These are phyloP conservation scores for Nephrotoma guestfalica DNA, from an alignment of 2,888 invertebrate genomes.

Conservation along the genomic window DNA sequence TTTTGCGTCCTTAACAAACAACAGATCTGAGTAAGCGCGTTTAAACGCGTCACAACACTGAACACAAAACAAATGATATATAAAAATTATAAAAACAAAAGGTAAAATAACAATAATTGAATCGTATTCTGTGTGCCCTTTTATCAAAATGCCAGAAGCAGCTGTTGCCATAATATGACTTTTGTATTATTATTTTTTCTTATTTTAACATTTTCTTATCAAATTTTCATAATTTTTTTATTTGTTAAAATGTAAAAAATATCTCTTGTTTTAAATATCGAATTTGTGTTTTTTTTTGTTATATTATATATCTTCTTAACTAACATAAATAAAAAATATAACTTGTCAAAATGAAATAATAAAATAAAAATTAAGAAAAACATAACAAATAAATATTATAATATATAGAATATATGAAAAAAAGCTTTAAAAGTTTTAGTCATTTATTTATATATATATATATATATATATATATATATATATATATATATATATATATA, in stretches of 20 bases:
- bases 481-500: too few species aligned
- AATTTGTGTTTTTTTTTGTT: not conserved
- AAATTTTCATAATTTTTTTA: not conserved
- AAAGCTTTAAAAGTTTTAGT: not conserved
- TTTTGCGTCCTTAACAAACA: not conserved
- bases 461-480: too few species aligned
- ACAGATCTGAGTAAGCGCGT: not conserved
- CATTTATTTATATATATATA: not conserved
- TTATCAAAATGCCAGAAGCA: conserved; percentile 2
- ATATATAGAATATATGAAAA: not conserved
- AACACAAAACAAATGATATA: not conserved
- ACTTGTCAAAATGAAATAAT: not conserved
- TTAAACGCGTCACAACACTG: not conserved
- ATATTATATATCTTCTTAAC: not conserved
- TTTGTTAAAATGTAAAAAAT: not conserved
- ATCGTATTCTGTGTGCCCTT: not conserved
- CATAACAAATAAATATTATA: not conserved
- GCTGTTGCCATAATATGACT: not conserved
- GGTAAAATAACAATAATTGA: not conserved
- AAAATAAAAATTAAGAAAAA: not conserved
- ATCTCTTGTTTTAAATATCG: not conserved
- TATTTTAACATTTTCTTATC: not conserved
- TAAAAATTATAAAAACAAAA: not conserved
- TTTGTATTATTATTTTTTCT: not conserved
- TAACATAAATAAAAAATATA: not conserved